These are phyloP conservation scores for Mesoclemmys tuberculata DNA, from an alignment of 2,113 vertebrate genomes.

Conservation along the genomic window DNA sequence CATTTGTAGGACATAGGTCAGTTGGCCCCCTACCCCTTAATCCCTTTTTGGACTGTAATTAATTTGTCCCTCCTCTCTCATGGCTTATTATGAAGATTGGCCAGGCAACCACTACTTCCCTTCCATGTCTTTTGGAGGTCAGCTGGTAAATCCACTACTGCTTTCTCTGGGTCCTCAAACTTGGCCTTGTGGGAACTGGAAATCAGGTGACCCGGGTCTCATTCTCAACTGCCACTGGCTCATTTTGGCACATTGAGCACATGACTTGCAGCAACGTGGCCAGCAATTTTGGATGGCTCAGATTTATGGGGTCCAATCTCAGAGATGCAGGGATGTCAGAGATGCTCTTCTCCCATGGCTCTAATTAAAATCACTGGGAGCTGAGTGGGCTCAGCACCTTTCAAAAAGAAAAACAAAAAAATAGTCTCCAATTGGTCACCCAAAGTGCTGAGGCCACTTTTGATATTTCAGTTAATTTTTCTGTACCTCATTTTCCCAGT, in stretches of 20 bases:
- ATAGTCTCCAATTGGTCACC: not conserved
- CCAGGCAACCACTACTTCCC: not conserved
- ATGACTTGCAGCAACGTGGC: not conserved
- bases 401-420: not conserved
- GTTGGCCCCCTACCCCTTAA: too few relatives aligned
- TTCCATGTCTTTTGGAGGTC: not conserved
- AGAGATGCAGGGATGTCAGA: too few relatives aligned
- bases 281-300: not conserved
- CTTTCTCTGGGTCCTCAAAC: not conserved
- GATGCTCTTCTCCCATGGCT: too few relatives aligned
- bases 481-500: not conserved
- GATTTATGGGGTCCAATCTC: not conserved
- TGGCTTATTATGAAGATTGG: not conserved
- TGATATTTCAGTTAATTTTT: not conserved
- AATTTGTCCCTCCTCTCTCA: not conserved
- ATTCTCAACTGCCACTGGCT: not conserved
- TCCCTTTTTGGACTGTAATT: not conserved
- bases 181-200: accelerated
- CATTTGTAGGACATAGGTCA: not conserved
- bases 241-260: not conserved
- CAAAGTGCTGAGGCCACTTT: not conserved
- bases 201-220: not conserved
- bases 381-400: not conserved
- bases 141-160: not conserved
- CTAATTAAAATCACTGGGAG: not conserved